Conservation (phyloP, 2,888 invertebrate species). For the Bedellia somnulentella region DNA sequence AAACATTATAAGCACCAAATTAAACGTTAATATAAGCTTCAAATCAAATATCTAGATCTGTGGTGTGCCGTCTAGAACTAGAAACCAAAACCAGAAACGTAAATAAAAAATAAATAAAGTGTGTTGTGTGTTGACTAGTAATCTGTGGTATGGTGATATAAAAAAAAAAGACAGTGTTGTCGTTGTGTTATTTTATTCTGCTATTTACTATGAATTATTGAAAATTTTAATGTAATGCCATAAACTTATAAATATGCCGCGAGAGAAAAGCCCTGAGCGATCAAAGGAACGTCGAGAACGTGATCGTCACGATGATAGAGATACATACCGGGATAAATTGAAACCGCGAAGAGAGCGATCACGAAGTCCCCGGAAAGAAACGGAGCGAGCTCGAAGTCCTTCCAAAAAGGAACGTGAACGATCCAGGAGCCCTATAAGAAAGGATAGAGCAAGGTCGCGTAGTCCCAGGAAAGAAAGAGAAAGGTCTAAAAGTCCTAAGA, state of each 20-base stretch:
- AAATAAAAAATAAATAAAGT: too few species aligned
- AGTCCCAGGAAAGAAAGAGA: conserved; percentile 18
- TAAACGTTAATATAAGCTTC: too few species aligned
- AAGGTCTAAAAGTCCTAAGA: conserved; percentile 38
- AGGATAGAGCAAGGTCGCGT: conserved; percentile 13
- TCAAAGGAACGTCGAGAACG: conserved; percentile 44
- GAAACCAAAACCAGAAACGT: too few species aligned
- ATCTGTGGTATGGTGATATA: background rate
- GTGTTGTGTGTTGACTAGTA: background rate
- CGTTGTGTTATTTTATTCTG: too few species aligned
- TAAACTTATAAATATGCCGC: conserved; percentile 29
- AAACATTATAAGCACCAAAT: too few species aligned
- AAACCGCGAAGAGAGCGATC: conserved; percentile 43
- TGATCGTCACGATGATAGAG: conserved; percentile 38
- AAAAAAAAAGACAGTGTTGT: background rate
- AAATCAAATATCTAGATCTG: too few species aligned
- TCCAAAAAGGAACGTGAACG: conserved; percentile 26
- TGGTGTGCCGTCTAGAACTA: too few species aligned
- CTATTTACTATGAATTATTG: too few species aligned
- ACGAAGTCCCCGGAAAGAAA: too few species aligned
- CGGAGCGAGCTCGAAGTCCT: conserved; percentile 41
- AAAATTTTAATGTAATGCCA: too few species aligned
- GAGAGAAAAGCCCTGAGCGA: conserved; percentile 45
- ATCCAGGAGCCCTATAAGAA: conserved; percentile 22
- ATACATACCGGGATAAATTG: conserved; percentile 35